Conservation (phyloP, 2,888 invertebrate genomes). For the Tetropium fuscum region DNA sequence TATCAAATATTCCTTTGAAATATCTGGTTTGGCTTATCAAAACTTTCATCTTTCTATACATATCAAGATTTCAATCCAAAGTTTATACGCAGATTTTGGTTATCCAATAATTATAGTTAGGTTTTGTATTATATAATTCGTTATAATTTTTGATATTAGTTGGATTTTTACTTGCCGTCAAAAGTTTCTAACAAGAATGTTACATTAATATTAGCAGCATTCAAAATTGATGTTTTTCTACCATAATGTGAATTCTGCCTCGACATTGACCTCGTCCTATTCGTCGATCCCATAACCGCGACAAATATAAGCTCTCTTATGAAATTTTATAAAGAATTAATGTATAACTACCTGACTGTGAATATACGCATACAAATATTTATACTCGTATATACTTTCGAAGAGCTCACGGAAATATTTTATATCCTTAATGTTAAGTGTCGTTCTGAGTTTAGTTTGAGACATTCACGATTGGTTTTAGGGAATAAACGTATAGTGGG, state of each 20-base stretch:
- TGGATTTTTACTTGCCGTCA: no score
- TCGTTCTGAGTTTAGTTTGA: slow-evolving; percentile 11
- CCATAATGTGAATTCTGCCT: slow-evolving; percentile 25
- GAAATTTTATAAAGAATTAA: slow-evolving; percentile 39
- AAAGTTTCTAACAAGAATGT: no score
- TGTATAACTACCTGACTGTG: slow-evolving; percentile 38
- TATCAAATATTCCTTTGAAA: no score
- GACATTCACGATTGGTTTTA: slow-evolving; percentile 28
- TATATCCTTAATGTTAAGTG: slow-evolving; percentile 31
- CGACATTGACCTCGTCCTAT: slow-evolving; percentile 32
- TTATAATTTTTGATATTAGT: no score
- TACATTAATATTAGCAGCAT: no score
- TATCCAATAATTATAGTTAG: no score
- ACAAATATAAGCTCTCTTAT: slow-evolving; percentile 37
- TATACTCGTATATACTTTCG: slow-evolving; percentile 43
- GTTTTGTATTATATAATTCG: no score
- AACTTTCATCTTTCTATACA: no score
- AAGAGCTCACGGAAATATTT: slow-evolving; percentile 38
- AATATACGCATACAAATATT: slow-evolving; percentile 35
- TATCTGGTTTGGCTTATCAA: no score
- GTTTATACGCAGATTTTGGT: no score
- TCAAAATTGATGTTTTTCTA: no score
- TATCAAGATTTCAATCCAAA: no score
- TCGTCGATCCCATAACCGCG: slow-evolving; percentile 27
- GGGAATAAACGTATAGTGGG: slow-evolving; percentile 17